Base-by-base conservation (phyloP, 2,113 vertebrate genomes). In the Cyanistes caeruleus region DNA sequence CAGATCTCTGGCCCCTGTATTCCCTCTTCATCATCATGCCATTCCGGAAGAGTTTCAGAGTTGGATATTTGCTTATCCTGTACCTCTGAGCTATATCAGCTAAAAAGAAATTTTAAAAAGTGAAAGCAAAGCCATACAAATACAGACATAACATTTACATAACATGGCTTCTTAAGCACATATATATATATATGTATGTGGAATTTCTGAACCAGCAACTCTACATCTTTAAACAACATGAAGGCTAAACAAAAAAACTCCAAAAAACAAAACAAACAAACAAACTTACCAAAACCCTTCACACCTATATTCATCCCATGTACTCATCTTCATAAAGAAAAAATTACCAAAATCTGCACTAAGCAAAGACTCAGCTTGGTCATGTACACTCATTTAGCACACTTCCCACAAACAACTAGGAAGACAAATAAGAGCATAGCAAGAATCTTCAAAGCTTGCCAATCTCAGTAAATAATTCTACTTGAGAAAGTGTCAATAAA, bases 1-100 rank as follows among this genome's bases (percentile, higher is more conserved):
- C 99, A 35, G 99, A 99, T 93, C 99, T 99, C 95, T 99, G 99
- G 97, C 99, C 99, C 93, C 99, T 98, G 97, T 99, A 99, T 85
- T 99, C 99, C 94, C 99, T 98, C 98, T 99, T 99, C 99, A 99
- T 99, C 99, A 99, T 99, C 99, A 99, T 99, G 39, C 99, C 99
- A 94, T 99, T 99, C 69, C 99, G 98, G 95, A 99, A 99, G 93
- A 99, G 97, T 97, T 99, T 99, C 95, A 99, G 95, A 7, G 99
- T 99, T 20, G 99, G 99, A 55, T 99, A 99, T 97, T 99, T 99
- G 97, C 98, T 99, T 98, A 99, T 99, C 96, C 99, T 99, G 96
- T 99, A 99, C 87, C 99, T 98, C 97, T 99, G 99, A 74, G 99
- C 99, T 96, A 99, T 99, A 83, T 99, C 99, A 70, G 99, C 99